Conservation (phyloP, 2,113 vertebrate genomes). For the Colistium nudipinnis region DNA sequence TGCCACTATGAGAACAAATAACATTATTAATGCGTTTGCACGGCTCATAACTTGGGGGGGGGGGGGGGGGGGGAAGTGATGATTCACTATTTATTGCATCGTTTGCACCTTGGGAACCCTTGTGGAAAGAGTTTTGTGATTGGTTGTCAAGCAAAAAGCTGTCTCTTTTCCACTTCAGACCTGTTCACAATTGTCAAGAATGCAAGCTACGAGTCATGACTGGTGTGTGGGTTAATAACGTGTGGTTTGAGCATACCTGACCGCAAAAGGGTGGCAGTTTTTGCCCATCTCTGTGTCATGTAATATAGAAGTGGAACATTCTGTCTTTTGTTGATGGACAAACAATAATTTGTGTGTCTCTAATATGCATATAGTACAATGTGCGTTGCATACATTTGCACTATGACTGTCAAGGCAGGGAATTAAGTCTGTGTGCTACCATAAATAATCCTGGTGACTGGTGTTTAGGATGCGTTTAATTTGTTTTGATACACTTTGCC, state of each 20-base stretch:
- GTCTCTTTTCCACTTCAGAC: constrained; percentile 9
- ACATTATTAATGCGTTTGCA: neutral
- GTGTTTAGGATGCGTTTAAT: too few species aligned
- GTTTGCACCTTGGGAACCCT: neutral
- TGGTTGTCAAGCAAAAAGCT: constrained; percentile 7
- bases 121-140: neutral
- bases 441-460: too few species aligned
- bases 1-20: too few species aligned
- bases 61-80: neutral
- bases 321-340: too few species aligned
- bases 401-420: neutral
- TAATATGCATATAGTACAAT: neutral
- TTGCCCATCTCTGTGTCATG: too few species aligned
- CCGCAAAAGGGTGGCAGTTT: too few species aligned
- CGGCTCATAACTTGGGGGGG: neutral
- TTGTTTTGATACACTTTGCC: too few species aligned
- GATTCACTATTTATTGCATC: neutral
- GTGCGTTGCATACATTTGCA: neutral
- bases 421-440: too few species aligned
- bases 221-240: constrained; percentile 8
- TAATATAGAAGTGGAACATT: too few species aligned
- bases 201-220: constrained; percentile 37
- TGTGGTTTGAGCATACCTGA: neutral
- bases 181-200: constrained; percentile 2
- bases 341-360: neutral